Percentiles rank a stretch among this genome's conserved stretches.
Conservation (phyloP, 1,140 invertebrate genomes). For the Lamellibrachia luymesi region DNA sequence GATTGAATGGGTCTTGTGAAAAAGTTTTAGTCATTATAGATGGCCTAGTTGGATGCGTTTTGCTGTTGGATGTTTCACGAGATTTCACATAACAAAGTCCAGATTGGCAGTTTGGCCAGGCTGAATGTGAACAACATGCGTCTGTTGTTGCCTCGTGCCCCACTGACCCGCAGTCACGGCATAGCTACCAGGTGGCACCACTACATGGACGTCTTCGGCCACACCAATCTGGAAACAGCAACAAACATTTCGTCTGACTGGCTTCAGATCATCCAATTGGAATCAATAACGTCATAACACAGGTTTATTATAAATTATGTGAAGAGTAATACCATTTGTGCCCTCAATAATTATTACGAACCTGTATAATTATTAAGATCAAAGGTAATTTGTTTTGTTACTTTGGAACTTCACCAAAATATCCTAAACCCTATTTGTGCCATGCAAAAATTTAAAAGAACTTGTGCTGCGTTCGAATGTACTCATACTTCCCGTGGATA, state of each 20-base stretch:
- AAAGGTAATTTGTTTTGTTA: no score
- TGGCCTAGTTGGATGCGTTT: background rate
- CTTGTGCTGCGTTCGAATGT: no score
- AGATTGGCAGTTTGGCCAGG: constrained; percentile 30
- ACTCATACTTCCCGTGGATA: no score
- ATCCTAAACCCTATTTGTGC: no score
- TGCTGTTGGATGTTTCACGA: background rate
- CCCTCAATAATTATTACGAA: no score
- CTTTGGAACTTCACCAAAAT: no score
- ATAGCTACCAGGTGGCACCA: constrained; percentile 32
- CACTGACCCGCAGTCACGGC: constrained; percentile 31
- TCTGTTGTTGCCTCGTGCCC: constrained; percentile 30
- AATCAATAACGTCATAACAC: background rate
- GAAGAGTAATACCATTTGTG: no score
- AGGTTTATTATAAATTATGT: no score
- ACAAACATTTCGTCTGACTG: background rate
- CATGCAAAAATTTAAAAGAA: no score
- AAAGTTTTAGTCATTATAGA: background rate
- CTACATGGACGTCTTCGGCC: constrained; percentile 33
- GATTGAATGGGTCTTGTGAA: no score
- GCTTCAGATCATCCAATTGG: background rate
- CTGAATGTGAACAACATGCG: constrained; percentile 31
- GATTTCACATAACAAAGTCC: constrained; percentile 31
- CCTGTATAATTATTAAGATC: no score
- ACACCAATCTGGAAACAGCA: constrained; percentile 25